Evolutionary conservation across 2,797 vertebrate species (phyloP).

Genomic region (Sebastes paucispinis): DNA sequence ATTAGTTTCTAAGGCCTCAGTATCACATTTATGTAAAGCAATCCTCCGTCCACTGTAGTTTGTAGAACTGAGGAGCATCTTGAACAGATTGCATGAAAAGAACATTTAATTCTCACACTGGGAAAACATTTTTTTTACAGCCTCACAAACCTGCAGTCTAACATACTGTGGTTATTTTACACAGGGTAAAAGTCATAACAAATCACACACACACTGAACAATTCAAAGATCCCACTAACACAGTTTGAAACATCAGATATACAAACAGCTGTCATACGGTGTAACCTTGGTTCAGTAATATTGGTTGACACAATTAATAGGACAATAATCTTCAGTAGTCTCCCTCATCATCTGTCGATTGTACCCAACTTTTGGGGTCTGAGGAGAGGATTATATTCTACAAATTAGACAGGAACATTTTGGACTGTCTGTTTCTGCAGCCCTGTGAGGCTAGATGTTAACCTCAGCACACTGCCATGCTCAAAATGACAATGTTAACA

Average conservation of each 20-base stretch:
- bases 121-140: not conserved
- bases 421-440: no score
- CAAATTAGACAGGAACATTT: no score
- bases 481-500: not conserved
- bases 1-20: constrained; percentile 45
- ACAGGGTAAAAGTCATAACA: not conserved
- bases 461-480: not conserved
- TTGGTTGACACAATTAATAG: no score
- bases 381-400: no score
- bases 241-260: not conserved
- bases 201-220: constrained; percentile 10
- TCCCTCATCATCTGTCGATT: no score
- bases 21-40: constrained; percentile 13
- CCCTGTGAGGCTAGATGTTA: not conserved
- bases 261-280: not conserved
- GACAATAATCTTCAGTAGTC: no score
- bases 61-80: constrained; percentile 6
- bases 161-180: not conserved
- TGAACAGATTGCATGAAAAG: not conserved
- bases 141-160: constrained; percentile 18
- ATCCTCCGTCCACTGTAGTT: not conserved
- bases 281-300: no score
- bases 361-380: no score
- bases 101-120: not conserved
- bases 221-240: constrained; percentile 9